Conservation (phyloP, 2,113 vertebrate genomes). For the Platichthys flesus region DNA sequence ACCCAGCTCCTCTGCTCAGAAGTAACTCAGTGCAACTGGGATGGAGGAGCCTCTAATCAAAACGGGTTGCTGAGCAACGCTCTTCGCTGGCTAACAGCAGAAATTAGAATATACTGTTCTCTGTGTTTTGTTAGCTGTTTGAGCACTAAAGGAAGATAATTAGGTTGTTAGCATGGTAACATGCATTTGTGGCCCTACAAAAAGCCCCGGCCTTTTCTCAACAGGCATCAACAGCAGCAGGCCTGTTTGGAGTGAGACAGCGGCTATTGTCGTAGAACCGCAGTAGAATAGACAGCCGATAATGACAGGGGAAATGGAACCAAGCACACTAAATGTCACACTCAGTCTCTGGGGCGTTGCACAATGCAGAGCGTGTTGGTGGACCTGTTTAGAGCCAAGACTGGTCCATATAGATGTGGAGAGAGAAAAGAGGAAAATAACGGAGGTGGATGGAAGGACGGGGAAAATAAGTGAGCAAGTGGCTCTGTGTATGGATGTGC, state of each 20-base stretch:
- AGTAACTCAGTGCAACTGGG: not conserved
- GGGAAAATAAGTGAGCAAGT: conserved; percentile 41
- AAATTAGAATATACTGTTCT: too few species aligned
- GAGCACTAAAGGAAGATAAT: not conserved
- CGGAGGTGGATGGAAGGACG: conserved; percentile 32
- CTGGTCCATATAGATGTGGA: conserved; percentile 44
- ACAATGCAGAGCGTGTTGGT: conserved; percentile 62
- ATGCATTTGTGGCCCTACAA: conserved; percentile 30
- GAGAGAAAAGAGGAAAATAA: conserved; percentile 35
- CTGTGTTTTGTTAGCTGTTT: not conserved
- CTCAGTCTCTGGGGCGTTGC: conserved; percentile 54
- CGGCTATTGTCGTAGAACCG: conserved; percentile 45
- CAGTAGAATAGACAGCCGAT: conserved; percentile 65
- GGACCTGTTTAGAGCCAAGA: conserved; percentile 60
- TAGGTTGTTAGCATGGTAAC: not conserved
- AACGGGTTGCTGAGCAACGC: not conserved
- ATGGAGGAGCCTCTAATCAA: not conserved
- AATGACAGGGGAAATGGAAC: conserved; percentile 68
- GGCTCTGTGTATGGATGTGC: conserved; percentile 23
- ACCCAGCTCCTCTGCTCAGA: not conserved
- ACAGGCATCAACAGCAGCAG: conserved; percentile 42
- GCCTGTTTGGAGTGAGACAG: conserved; percentile 55
- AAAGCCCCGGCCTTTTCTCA: conserved; percentile 34
- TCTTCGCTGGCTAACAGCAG: not conserved
- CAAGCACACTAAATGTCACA: conserved; percentile 68